phyloP scores from a whole-genome alignment of 1,140 invertebrate species.

The Solenopsis invicta region DNA sequence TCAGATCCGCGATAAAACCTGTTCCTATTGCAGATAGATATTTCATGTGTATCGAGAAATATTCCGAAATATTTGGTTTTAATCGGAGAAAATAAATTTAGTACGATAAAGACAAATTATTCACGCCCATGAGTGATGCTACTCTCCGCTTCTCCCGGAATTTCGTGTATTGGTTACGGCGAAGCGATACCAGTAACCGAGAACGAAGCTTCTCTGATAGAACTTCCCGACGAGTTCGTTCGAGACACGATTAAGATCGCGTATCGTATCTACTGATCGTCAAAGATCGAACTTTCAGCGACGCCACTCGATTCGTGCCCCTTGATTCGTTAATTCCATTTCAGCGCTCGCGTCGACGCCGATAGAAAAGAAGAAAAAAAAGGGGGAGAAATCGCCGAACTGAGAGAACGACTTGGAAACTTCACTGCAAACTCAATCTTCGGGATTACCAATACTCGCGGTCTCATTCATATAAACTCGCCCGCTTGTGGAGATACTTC shows the following conservation, averaged over 20 bases:
- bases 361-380: neutral
- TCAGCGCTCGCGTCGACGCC: conserved; percentile 23
- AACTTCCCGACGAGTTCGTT: conserved; percentile 54
- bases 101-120: conserved; percentile 35
- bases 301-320: conserved; percentile 47
- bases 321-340: conserved; percentile 59
- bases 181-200: conserved; percentile 9
- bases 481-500: conserved; percentile 33
- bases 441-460: conserved; percentile 69
- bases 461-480: conserved; percentile 74
- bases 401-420: conserved; percentile 40
- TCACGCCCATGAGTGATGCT: neutral
- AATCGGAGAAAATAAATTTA: conserved; percentile 48
- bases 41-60: neutral
- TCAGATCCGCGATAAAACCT: conserved; percentile 36
- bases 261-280: conserved; percentile 52
- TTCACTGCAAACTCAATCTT: conserved; percentile 62
- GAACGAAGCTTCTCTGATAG: conserved; percentile 20
- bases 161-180: neutral
- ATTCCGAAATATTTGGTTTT: conserved; percentile 40
- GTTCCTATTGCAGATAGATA: neutral
- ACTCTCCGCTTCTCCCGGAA: neutral
- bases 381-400: conserved; percentile 11
- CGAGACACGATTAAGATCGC: conserved; percentile 57
- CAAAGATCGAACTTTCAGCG: conserved; percentile 56